Evolutionary conservation across 2,888 invertebrate genomes (phyloP).

Genomic region (Augochlorella aurata): DNA sequence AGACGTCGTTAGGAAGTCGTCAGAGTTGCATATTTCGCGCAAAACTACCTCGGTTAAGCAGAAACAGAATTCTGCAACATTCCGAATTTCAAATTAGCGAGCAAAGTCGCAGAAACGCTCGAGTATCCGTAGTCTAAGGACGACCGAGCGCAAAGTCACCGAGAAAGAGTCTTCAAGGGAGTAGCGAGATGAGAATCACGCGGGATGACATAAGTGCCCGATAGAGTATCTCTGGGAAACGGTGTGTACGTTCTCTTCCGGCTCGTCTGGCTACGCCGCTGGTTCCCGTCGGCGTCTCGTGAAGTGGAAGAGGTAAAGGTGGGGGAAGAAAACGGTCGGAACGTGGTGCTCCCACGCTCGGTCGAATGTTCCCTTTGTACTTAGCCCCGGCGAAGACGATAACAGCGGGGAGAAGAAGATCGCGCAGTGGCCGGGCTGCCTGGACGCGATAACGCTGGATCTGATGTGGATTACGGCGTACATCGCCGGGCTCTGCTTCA

Average conservation of each 20-base stretch:
- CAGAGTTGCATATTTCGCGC: no score
- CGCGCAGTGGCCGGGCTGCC: constrained; percentile 50
- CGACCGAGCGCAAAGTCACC: not conserved
- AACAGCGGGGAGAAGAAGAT: constrained; percentile 20
- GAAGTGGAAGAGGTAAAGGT: constrained; percentile 18
- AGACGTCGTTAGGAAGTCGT: no score
- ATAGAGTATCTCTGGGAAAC: not conserved
- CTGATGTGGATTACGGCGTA: constrained; percentile 66
- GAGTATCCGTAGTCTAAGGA: not conserved
- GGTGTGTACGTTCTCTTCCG: not conserved
- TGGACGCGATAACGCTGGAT: constrained; percentile 65
- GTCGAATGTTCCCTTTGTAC: constrained; percentile 50
- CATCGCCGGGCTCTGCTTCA: constrained; percentile 61
- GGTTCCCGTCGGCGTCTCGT: constrained; percentile 6
- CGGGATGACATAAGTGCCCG: not conserved
- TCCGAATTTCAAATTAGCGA: not conserved
- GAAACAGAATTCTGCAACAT: not conserved
- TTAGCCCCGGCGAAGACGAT: constrained; percentile 37
- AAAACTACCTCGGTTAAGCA: no score
- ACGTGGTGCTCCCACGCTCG: not conserved
- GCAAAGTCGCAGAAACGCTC: not conserved
- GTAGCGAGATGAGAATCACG: not conserved
- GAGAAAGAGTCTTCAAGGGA: not conserved
- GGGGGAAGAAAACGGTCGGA: constrained; percentile 17
- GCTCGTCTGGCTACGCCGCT: constrained; percentile 38